Conservation (phyloP, 2,113 vertebrate species). For the Pelecanoides urinatrix region DNA sequence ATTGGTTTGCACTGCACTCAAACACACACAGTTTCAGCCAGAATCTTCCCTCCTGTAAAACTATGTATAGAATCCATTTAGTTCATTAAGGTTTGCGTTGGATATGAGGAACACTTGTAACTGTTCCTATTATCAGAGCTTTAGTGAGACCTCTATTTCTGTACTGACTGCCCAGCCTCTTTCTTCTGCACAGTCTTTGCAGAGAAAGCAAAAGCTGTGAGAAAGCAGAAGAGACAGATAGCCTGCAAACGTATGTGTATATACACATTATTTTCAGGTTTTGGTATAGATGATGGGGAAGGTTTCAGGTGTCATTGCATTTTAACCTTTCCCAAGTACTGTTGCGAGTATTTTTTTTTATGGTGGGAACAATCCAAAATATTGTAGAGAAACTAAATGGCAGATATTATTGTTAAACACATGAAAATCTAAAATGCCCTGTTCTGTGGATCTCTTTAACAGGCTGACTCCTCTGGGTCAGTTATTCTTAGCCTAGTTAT, state of each 20-base stretch:
- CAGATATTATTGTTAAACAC: slow-evolving; percentile 46
- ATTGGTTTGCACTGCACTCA: neutral
- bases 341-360: neutral
- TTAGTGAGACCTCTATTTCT: neutral
- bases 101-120: neutral
- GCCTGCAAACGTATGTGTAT: neutral
- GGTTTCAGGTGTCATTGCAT: neutral
- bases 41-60: neutral
- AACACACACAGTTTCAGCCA: neutral
- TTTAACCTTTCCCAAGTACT: neutral
- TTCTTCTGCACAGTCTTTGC: neutral
- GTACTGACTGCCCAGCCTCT: neutral
- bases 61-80: neutral
- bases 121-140: neutral
- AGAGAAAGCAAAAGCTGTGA: neutral
- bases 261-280: neutral
- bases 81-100: neutral
- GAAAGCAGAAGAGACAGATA: neutral
- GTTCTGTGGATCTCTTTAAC: slow-evolving; percentile 71
- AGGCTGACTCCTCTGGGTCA: slow-evolving; percentile 94
- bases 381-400: neutral
- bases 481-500: slow-evolving; percentile 99
- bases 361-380: neutral
- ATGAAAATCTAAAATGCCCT: slow-evolving; percentile 54
- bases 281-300: neutral